phyloP scores from a whole-genome alignment of 2,888 invertebrate genomes.

The Orchestes rusci region DNA sequence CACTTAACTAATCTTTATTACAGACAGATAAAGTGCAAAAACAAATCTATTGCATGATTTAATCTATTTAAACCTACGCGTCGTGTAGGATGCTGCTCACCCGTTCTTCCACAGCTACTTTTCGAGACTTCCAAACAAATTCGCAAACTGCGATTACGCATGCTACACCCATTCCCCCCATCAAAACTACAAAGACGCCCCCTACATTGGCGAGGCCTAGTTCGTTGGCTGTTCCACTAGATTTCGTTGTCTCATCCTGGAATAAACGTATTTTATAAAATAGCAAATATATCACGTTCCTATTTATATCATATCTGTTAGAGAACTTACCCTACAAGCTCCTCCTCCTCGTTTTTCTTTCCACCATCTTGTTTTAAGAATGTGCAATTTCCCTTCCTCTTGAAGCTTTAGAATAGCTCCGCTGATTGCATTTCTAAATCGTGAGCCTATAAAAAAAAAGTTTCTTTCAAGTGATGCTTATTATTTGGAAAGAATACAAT shows the following conservation, averaged over 20 bases:
- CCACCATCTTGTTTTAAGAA: conserved; percentile 97
- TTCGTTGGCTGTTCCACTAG: conserved; percentile 80
- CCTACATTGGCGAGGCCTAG: conserved; percentile 92
- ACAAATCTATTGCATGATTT: no score
- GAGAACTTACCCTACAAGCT: conserved; percentile 63
- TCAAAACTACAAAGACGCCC: conserved; percentile 92
- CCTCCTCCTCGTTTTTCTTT: conserved; percentile 87
- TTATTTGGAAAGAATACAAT: no score
- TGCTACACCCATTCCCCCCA: conserved; percentile 87
- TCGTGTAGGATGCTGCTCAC: conserved; percentile 57
- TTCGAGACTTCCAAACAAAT: conserved; percentile 92
- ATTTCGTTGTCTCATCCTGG: conserved; percentile 77
- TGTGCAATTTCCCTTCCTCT: conserved; percentile 89
- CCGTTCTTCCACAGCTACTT: conserved; percentile 86
- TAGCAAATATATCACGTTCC: neutral
- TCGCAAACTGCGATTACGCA: conserved; percentile 91
- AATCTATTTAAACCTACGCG: conserved; percentile 46
- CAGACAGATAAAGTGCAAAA: no score
- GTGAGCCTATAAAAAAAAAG: conserved; percentile 62
- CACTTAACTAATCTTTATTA: no score
- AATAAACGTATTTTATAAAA: conserved; percentile 20
- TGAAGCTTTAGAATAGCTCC: conserved; percentile 91
- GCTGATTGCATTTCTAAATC: conserved; percentile 88
- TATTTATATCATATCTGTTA: neutral
- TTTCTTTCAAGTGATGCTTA: no score